These are phyloP conservation scores for Alcedo atthis DNA, from an alignment of 2,797 vertebrate species.

Conservation along the genomic window DNA sequence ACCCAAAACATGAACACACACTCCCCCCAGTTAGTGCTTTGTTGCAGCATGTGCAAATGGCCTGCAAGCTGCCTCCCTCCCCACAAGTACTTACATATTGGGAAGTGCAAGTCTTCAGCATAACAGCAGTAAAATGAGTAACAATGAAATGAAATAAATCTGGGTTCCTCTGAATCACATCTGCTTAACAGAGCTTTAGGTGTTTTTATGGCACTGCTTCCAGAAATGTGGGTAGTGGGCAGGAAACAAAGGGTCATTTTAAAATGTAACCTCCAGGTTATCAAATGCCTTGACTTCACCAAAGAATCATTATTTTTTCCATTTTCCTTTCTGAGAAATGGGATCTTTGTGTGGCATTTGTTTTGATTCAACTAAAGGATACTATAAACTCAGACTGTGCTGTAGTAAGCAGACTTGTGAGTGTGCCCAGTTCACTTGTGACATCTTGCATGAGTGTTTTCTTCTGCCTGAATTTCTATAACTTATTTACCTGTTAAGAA, in stretches of 20 bases:
- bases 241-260: background rate
- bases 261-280: background rate
- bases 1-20: no score
- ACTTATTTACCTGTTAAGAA: background rate
- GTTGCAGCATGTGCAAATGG: background rate
- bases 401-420: background rate
- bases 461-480: background rate
- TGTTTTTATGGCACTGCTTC: background rate
- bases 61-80: background rate
- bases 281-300: fast-evolving
- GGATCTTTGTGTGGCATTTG: background rate
- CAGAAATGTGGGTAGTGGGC: background rate
- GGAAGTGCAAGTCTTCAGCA: background rate
- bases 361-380: background rate
- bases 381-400: background rate
- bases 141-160: background rate
- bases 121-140: background rate
- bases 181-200: background rate
- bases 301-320: background rate
- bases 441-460: background rate
- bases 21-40: background rate
- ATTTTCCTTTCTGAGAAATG: background rate
- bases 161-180: background rate
- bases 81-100: background rate
- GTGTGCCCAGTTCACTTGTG: background rate